Base-by-base conservation (phyloP, 2,888 invertebrate species). In the Ischnus inquisitorius region DNA sequence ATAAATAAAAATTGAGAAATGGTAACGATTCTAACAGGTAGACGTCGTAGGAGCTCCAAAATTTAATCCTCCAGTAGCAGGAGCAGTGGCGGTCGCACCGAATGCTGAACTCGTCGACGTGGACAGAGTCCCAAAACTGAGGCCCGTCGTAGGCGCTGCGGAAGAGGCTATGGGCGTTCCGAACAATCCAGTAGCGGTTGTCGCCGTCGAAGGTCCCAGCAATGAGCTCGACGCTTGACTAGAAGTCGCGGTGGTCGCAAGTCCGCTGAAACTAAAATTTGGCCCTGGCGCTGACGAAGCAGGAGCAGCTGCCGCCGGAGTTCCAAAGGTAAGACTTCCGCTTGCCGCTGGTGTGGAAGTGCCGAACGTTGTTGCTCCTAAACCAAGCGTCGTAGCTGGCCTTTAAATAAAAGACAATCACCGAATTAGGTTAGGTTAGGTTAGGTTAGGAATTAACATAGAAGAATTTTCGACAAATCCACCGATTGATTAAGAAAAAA, bases 71-170 rank as follows among this genome's bases (percentile, higher is more conserved):
- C 88, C 90, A 14, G 91, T 86, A 41, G 92, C 86, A 12, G 91
- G 48, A 43, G 92, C 82, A 60, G 83, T 86, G 3, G 92, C 71
- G 1, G 93, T 86, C 0, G 91, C 87, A 22, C 93, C 92, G 84
- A 94, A 94, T 84, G 87, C 91, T 85, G 90, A 92, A 86, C 89
- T 88, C 10, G 89, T 88, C 0, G 93, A 88, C n/a, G 91, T 86
- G 14, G 90, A 71, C 8, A 90, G 83, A 6, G 91, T 83, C 16
- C 90, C 93, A 88, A 94, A 94, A 54, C 57, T 75, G 0, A 85
- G 76, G 6, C 79, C 82, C 14, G 88, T 75, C 0, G 87, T 78
- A 5, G 89, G 82, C 34, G 90, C 87, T 2, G 92, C 90, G 0
- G 94, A 90, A 1, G 94, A 92, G 0, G 64, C 77, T 39, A 54